Conservation (phyloP, 2,797 vertebrate species). For the Sciurus vulgaris region DNA sequence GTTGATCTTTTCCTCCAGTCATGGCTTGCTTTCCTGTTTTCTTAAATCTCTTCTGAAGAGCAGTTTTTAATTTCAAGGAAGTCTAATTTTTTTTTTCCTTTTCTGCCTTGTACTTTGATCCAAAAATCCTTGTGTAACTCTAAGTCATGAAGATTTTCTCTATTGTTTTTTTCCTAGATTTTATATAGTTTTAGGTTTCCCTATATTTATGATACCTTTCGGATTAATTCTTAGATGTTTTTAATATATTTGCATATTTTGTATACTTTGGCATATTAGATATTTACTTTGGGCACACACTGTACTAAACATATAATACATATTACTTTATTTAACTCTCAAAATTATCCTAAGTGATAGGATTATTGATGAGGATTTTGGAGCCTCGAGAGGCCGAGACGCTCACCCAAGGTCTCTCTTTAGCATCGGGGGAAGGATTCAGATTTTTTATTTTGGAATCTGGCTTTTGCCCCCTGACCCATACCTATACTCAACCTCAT, state of each 20-base stretch:
- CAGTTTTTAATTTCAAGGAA: neutral
- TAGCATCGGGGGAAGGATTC: neutral
- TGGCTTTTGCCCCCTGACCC: neutral
- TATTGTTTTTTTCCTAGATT: neutral
- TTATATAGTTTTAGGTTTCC: conserved; percentile 34
- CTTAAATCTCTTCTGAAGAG: neutral
- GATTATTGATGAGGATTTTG: neutral
- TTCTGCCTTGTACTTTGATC: neutral
- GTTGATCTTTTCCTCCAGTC: neutral
- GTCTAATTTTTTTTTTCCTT: neutral
- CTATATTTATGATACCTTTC: neutral
- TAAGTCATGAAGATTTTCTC: neutral
- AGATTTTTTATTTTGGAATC: neutral
- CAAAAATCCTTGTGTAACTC: neutral
- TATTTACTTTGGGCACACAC: neutral
- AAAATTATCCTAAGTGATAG: neutral
- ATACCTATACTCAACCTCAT: neutral
- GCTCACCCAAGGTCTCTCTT: neutral
- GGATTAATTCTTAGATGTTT: neutral
- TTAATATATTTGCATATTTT: neutral
- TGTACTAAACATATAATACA: neutral
- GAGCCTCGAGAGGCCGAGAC: neutral
- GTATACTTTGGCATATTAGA: neutral
- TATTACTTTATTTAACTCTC: neutral
- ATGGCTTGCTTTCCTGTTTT: neutral